These are phyloP conservation scores for Ctenochaetus hawaiiensis DNA, from an alignment of 2,797 vertebrate species.

Conservation along the genomic window DNA sequence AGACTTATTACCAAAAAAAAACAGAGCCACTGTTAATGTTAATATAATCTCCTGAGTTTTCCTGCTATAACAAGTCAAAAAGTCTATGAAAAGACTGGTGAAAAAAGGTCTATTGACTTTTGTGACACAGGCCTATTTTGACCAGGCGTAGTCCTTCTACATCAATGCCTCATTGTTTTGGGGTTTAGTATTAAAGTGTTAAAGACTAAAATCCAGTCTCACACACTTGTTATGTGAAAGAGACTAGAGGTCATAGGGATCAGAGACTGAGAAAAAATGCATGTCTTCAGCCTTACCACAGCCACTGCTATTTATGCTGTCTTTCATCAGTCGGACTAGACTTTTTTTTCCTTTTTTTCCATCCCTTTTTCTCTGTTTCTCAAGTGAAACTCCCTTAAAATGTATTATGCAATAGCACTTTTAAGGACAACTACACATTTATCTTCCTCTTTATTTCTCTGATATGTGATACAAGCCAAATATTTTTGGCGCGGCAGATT, in stretches of 20 bases:
- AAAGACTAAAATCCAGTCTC: conserved; percentile 51
- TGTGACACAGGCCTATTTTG: neutral
- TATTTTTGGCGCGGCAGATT: conserved; percentile 5
- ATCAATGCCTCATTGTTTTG: conserved; percentile 22
- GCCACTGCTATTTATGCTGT: neutral
- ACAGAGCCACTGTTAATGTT: neutral
- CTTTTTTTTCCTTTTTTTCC: neutral
- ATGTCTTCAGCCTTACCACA: neutral
- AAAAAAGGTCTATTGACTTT: neutral
- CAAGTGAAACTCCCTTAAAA: neutral
- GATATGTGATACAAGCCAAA: neutral
- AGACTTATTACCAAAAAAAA: too few species aligned
- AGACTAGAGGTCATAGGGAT: conserved; percentile 25
- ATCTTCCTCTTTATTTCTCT: neutral
- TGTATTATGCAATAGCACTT: neutral
- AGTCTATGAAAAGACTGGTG: neutral
- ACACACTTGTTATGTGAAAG: conserved; percentile 36
- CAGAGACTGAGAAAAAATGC: neutral
- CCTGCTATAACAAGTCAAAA: neutral
- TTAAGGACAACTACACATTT: neutral
- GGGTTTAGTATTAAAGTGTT: conserved; percentile 48
- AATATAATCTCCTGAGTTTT: neutral
- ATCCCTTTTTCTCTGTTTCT: neutral
- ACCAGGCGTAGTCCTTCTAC: neutral
- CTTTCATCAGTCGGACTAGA: neutral